Evolutionary conservation across 2,888 invertebrate species (phyloP).

Genomic region (Smittia aterrima): DNA sequence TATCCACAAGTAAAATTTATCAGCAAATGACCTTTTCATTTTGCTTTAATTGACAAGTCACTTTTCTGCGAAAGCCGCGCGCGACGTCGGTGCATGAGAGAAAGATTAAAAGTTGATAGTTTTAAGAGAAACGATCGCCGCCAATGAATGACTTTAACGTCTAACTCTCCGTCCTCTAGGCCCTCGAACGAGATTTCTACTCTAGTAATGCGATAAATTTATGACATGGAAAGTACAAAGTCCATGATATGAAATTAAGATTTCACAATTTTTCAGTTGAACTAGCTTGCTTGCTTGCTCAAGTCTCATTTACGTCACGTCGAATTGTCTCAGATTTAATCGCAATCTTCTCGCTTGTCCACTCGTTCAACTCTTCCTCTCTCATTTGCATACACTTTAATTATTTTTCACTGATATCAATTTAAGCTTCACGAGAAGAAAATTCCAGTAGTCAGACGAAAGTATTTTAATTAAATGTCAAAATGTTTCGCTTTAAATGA

Average conservation of each 20-base stretch:
- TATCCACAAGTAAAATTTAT: constrained; percentile 18
- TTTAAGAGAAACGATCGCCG: background rate
- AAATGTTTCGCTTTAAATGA: constrained; percentile 1
- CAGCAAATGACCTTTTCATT: constrained; percentile 17
- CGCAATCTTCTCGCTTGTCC: background rate
- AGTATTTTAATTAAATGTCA: constrained; percentile 19
- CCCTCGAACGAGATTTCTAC: constrained; percentile 18
- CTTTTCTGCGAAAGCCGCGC: constrained; percentile 9
- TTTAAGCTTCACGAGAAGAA: background rate
- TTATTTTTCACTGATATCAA: constrained; percentile 1
- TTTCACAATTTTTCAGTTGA: background rate
- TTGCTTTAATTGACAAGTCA: constrained; percentile 22
- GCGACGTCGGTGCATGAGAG: background rate
- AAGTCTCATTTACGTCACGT: too few species aligned
- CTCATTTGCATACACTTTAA: background rate
- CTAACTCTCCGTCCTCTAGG: background rate
- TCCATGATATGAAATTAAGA: constrained; percentile 2
- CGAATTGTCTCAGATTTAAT: background rate
- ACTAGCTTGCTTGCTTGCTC: too few species aligned
- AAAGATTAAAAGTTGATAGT: constrained; percentile 15
- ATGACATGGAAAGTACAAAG: background rate
- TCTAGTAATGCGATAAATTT: background rate
- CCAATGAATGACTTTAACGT: background rate
- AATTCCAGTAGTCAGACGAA: constrained; percentile 5
- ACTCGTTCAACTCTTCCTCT: constrained; percentile 19